These are phyloP conservation scores for Oscheius sp. DNA, from an alignment of 1,140 invertebrate species.

Conservation along the genomic window DNA sequence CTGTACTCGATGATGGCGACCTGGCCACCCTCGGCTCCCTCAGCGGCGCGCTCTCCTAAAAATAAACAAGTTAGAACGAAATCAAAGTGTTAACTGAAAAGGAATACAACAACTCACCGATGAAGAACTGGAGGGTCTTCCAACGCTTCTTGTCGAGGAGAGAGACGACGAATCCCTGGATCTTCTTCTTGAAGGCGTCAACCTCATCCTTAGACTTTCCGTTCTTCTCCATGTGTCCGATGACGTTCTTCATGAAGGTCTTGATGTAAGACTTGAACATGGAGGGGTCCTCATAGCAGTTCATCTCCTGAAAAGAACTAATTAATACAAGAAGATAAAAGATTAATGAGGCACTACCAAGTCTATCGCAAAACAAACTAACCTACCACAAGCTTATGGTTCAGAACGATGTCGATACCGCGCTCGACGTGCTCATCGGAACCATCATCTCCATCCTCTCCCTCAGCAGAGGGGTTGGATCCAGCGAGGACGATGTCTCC, in stretches of 20 bases:
- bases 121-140: slow-evolving; percentile 90
- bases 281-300: slow-evolving; percentile 65
- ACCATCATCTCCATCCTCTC: slow-evolving; percentile 78
- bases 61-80: slow-evolving; percentile 46
- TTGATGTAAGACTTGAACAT: slow-evolving; percentile 87
- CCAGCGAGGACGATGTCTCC: slow-evolving; percentile 80
- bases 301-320: slow-evolving; percentile 70
- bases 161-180: slow-evolving; percentile 70
- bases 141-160: slow-evolving; percentile 66
- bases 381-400: slow-evolving; percentile 73
- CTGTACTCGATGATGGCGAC: slow-evolving; percentile 89
- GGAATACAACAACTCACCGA: slow-evolving; percentile 64
- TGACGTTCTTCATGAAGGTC: slow-evolving; percentile 83
- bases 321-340: neutral
- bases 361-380: neutral
- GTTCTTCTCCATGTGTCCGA: slow-evolving; percentile 69
- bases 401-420: slow-evolving; percentile 87
- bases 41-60: slow-evolving; percentile 69
- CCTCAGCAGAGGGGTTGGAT: slow-evolving; percentile 82
- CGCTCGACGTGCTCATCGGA: slow-evolving; percentile 69
- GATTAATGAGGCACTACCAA: no score
- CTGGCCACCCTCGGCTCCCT: slow-evolving; percentile 62
- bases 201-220: slow-evolving; percentile 85
- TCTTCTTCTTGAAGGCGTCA: slow-evolving; percentile 91
- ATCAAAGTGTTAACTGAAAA: no score